Evolutionary conservation across 2,113 vertebrate species (phyloP).

Genomic region (Cyprinodon brontotheroides): DNA sequence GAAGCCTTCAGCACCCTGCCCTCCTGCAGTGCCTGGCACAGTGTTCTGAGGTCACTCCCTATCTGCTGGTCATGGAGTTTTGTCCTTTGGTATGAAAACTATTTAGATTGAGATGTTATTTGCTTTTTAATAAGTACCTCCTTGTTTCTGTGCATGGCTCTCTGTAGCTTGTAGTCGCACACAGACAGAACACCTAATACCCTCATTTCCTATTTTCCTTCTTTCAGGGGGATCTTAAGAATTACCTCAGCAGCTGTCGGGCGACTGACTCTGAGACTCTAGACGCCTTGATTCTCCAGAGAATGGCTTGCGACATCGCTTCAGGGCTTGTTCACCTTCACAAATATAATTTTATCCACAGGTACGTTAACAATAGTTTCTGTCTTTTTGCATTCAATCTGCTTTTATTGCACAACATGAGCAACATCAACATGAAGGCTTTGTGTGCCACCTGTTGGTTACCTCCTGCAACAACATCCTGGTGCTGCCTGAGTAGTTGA

Average conservation of each 20-base stretch:
- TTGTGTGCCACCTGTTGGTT: conserved; percentile 62
- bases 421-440: conserved; percentile 14
- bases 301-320: conserved; percentile 94
- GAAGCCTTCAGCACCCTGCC: conserved; percentile 90
- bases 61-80: conserved; percentile 98
- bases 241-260: conserved; percentile 90
- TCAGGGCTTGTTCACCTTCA: conserved; percentile 92
- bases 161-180: background rate
- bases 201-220: conserved; percentile 4
- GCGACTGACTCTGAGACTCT: conserved; percentile 85
- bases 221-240: conserved; percentile 93
- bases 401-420: background rate
- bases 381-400: background rate
- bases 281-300: conserved; percentile 90
- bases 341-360: conserved; percentile 93
- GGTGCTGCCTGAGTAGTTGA: conserved; percentile 95
- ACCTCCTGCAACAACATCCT: conserved; percentile 95
- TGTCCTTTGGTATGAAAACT: conserved; percentile 90
- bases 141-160: background rate
- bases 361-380: conserved; percentile 71
- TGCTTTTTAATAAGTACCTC: background rate
- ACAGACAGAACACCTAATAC: background rate
- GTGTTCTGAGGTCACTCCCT: conserved; percentile 93
- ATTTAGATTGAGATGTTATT: background rate
- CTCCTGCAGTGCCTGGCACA: conserved; percentile 96